Percentiles rank a stretch among this genome's conserved stretches.
Conservation (phyloP, 1,140 invertebrate species). For the Aphidius ervi region DNA sequence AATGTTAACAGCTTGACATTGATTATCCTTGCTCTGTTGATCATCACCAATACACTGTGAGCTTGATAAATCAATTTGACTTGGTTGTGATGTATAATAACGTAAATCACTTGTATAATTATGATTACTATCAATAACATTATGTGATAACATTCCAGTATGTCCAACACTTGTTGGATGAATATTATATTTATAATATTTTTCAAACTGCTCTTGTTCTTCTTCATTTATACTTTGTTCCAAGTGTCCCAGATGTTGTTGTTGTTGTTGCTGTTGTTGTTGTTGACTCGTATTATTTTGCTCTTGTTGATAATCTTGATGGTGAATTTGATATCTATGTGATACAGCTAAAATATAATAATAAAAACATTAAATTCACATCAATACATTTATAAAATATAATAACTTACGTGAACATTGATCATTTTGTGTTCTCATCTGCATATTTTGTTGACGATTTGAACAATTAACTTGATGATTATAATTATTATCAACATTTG, state of each 20-base stretch:
- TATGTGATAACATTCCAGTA: slow-evolving; percentile 42
- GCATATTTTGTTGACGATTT: slow-evolving; percentile 43
- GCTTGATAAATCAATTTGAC: slow-evolving; percentile 41
- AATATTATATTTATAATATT: slow-evolving; percentile 51
- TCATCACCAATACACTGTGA: slow-evolving; percentile 49
- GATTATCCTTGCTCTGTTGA: slow-evolving; percentile 39
- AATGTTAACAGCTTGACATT: slow-evolving; percentile 37
- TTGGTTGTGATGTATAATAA: slow-evolving; percentile 44
- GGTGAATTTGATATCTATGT: slow-evolving; percentile 50
- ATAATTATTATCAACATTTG: slow-evolving; percentile 42
- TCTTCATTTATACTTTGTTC: slow-evolving; percentile 43
- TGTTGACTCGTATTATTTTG: background rate
- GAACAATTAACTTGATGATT: slow-evolving; percentile 42
- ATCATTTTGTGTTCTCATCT: slow-evolving; percentile 37
- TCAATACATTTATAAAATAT: background rate
- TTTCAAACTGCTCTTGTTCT: slow-evolving; percentile 51
- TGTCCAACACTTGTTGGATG: slow-evolving; percentile 44
- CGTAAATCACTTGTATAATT: slow-evolving; percentile 53
- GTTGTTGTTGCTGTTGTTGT: slow-evolving; percentile 22
- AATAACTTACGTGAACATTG: slow-evolving; percentile 39
- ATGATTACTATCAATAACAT: slow-evolving; percentile 52
- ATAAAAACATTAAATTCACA: background rate
- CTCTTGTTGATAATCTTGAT: slow-evolving; percentile 47
- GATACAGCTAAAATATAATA: slow-evolving; percentile 32
- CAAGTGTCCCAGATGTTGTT: slow-evolving; percentile 40